Percentiles rank a stretch among this genome's conserved stretches.
These are phyloP conservation scores for Chrysopilus asiliformis DNA, from an alignment of 2,888 invertebrate genomes.

Conservation along the genomic window DNA sequence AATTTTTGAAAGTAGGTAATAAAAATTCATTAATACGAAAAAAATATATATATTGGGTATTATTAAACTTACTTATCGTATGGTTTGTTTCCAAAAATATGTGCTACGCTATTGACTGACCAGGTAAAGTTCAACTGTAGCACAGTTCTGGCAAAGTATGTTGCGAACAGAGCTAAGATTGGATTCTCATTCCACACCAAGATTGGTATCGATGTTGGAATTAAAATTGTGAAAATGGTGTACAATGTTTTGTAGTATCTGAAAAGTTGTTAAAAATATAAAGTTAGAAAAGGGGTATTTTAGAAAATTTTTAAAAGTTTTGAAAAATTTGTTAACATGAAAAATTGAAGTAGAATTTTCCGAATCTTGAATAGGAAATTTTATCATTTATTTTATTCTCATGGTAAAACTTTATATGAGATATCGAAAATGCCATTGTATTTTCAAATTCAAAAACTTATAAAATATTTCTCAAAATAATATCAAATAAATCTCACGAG, in stretches of 20 bases:
- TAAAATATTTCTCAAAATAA: too few relatives aligned
- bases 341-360: not conserved
- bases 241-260: conserved; percentile 46
- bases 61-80: conserved; percentile 43
- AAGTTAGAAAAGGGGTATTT: not conserved
- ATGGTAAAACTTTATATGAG: not conserved
- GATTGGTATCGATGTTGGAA: conserved; percentile 46
- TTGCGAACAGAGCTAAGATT: conserved; percentile 43
- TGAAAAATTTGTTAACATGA: not conserved
- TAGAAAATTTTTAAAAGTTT: conserved; percentile 1
- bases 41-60: too few relatives aligned
- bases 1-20: conserved; percentile 7
- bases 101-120: conserved; percentile 61
- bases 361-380: not conserved
- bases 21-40: not conserved
- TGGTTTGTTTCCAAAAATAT: conserved; percentile 53
- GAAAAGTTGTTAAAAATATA: conserved; percentile 20
- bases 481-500: too few relatives aligned
- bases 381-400: not conserved
- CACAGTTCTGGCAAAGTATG: conserved; percentile 44
- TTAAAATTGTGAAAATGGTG: conserved; percentile 38
- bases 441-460: too few relatives aligned
- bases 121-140: conserved; percentile 52
- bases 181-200: conserved; percentile 49
- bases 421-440: too few relatives aligned